Percentiles rank a stretch among this genome's conserved stretches.
phyloP scores from a whole-genome alignment of 2,113 vertebrate species.

The Tupaia chinensis region DNA sequence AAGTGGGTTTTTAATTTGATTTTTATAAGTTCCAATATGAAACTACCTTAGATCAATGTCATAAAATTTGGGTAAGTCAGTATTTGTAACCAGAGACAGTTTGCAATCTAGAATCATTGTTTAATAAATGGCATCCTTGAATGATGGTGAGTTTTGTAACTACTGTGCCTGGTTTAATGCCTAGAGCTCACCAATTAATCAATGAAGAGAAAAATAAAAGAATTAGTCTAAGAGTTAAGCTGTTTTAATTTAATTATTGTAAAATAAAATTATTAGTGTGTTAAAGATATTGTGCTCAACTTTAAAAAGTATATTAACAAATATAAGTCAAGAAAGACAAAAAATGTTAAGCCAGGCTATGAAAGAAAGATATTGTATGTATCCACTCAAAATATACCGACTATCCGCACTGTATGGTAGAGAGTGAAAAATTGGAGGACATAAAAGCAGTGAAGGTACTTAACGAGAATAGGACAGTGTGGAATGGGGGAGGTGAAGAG shows the following conservation, averaged over 20 bases:
- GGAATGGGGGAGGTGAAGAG: no score
- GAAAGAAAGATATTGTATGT: no score
- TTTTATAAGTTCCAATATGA: not conserved
- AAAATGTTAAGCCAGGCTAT: not conserved
- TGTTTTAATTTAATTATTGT: not conserved
- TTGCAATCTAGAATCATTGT: not conserved
- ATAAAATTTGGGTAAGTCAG: not conserved
- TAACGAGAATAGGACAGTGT: no score
- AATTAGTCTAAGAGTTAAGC: not conserved
- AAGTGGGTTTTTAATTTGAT: not conserved
- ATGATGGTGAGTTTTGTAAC: not conserved
- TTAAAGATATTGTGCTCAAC: slow-evolving; percentile 34
- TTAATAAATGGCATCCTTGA: not conserved
- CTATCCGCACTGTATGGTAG: no score
- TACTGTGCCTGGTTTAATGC: not conserved
- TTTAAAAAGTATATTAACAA: slow-evolving; percentile 48
- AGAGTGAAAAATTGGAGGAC: no score
- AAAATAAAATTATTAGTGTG: slow-evolving; percentile 27
- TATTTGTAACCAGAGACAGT: not conserved
- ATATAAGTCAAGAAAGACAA: slow-evolving; percentile 52
- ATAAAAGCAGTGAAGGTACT: no score
- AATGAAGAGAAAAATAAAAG: not conserved
- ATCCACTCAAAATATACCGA: no score
- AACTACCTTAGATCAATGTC: not conserved
- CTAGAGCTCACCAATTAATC: not conserved